These are phyloP conservation scores for Helicoverpa armigera DNA, from an alignment of 1,140 invertebrate genomes.

Conservation along the genomic window DNA sequence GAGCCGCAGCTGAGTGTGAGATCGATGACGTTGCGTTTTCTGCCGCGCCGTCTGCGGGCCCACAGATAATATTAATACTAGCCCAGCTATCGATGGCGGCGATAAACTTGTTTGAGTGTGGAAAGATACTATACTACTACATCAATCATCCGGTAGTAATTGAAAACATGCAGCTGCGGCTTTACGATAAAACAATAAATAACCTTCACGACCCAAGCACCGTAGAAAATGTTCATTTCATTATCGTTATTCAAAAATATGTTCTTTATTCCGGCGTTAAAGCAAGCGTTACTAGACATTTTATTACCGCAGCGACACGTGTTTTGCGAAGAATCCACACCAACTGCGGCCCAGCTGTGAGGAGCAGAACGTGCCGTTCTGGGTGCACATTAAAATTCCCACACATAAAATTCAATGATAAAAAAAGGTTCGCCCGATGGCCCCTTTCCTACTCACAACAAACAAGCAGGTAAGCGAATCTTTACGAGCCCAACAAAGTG, in stretches of 20 bases:
- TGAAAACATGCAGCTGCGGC: conserved; percentile 76
- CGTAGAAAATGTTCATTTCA: conserved; percentile 50
- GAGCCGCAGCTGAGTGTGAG: conserved; percentile 54
- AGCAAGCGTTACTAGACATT: conserved; percentile 51
- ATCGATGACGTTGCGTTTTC: conserved; percentile 77
- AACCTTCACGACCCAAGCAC: conserved; percentile 36
- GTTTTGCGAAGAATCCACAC: conserved; percentile 72
- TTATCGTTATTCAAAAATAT: conserved; percentile 46
- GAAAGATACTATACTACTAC: conserved; percentile 66
- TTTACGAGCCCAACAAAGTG: conserved; percentile 77
- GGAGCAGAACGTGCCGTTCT: conserved; percentile 81
- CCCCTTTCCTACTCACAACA: conserved; percentile 81
- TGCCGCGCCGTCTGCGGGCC: conserved; percentile 55
- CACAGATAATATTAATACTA: conserved; percentile 77
- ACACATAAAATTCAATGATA: conserved; percentile 82
- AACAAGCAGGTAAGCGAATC: conserved; percentile 85
- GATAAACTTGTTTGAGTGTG: conserved; percentile 77
- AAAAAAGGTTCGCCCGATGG: conserved; percentile 78
- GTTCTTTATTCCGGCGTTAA: conserved; percentile 43
- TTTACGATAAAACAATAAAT: conserved; percentile 64
- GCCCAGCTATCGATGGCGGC: conserved; percentile 71
- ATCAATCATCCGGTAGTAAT: conserved; percentile 79
- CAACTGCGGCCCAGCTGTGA: conserved; percentile 79
- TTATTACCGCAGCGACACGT: conserved; percentile 69
- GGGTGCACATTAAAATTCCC: conserved; percentile 82